These are phyloP conservation scores for Nezara viridula DNA, from an alignment of 2,888 invertebrate species.

Conservation along the genomic window DNA sequence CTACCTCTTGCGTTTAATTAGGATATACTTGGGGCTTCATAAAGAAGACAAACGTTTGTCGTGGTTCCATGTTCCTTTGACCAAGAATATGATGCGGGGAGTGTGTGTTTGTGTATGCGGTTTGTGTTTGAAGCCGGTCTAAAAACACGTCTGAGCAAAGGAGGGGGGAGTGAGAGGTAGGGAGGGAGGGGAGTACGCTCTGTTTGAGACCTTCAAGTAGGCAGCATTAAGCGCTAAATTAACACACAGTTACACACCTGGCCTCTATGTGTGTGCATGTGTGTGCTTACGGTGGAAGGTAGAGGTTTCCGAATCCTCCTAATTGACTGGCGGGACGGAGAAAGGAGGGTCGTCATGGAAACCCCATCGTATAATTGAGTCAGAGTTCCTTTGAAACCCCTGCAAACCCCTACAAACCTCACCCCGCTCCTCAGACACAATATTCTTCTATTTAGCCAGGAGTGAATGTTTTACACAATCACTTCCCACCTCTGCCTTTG, in stretches of 20 bases:
- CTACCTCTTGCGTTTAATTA: background rate
- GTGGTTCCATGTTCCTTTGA: slow-evolving; percentile 35
- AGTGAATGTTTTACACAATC: slow-evolving; percentile 48
- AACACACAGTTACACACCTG: slow-evolving; percentile 26
- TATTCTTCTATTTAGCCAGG: slow-evolving; percentile 43
- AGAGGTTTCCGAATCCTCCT: slow-evolving; percentile 46
- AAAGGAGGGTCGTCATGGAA: slow-evolving; percentile 46
- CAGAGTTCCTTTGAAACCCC: slow-evolving; percentile 22
- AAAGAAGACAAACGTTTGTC: slow-evolving; percentile 47
- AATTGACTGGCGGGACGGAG: background rate
- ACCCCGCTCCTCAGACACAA: background rate
- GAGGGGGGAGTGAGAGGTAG: no score
- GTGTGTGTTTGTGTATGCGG: background rate
- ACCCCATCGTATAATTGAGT: slow-evolving; percentile 48
- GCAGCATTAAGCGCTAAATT: slow-evolving; percentile 47
- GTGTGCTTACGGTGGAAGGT: slow-evolving; percentile 13
- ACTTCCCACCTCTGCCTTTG: slow-evolving; percentile 17
- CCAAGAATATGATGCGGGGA: slow-evolving; percentile 21
- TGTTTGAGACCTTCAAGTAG: slow-evolving; percentile 37
- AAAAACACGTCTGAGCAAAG: slow-evolving; percentile 38
- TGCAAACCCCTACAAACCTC: background rate
- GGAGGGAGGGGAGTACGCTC: background rate
- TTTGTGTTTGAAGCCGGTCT: background rate
- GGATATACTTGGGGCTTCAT: slow-evolving; percentile 8
- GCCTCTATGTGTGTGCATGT: background rate